Percentiles rank a stretch among this genome's conserved stretches.
Evolutionary conservation across 2,888 invertebrate species (phyloP).

Genomic region (Scaptomyza cyrtandrae): DNA sequence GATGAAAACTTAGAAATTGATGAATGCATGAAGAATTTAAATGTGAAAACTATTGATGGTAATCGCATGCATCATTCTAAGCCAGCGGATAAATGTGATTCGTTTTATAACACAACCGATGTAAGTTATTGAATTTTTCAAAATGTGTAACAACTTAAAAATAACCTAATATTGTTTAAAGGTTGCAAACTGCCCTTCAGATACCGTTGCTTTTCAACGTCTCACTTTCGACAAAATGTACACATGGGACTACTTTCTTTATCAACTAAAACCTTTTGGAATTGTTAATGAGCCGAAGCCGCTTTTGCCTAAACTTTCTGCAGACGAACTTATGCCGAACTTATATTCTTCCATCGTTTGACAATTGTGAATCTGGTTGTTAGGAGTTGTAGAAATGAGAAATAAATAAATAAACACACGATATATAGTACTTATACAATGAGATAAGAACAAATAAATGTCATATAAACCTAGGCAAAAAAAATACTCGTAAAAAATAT

Average conservation of each 20-base stretch:
- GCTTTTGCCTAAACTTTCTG: constrained; percentile 51
- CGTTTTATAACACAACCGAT: constrained; percentile 95
- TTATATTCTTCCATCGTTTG: too few relatives aligned
- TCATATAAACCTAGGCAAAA: too few relatives aligned
- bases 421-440: too few relatives aligned
- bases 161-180: constrained; percentile 32
- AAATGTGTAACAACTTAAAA: neutral
- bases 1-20: constrained; percentile 85
- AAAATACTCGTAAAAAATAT: too few relatives aligned
- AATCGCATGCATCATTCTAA: constrained; percentile 95
- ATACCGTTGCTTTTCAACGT: constrained; percentile 97
- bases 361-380: too few relatives aligned
- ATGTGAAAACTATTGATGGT: constrained; percentile 94
- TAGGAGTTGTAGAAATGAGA: too few relatives aligned
- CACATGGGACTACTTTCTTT: too few relatives aligned
- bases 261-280: constrained; percentile 93
- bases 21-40: constrained; percentile 90
- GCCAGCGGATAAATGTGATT: constrained; percentile 86
- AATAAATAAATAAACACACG: too few relatives aligned
- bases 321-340: constrained; percentile 30
- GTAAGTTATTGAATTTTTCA: constrained; percentile 35
- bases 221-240: constrained; percentile 93
- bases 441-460: too few relatives aligned
- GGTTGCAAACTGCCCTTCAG: constrained; percentile 89
- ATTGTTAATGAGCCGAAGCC: constrained; percentile 39